These are phyloP conservation scores for Meghimatium bilineatum DNA, from an alignment of 2,888 invertebrate species.

Conservation along the genomic window DNA sequence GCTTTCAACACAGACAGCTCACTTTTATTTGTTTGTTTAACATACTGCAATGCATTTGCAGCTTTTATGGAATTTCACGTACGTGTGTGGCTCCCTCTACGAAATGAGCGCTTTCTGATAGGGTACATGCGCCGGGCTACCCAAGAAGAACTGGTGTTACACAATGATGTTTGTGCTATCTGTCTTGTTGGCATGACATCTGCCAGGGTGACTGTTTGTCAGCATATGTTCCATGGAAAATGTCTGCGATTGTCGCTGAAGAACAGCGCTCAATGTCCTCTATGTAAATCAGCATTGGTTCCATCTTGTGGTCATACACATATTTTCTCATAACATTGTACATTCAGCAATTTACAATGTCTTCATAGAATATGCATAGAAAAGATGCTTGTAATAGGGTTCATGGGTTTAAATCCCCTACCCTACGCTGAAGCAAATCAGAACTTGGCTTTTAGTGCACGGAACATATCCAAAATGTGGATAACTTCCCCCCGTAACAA, in stretches of 20 bases:
- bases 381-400: too few species aligned
- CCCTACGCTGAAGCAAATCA: too few species aligned
- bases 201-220: slow-evolving; percentile 35
- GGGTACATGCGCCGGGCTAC: slow-evolving; percentile 23
- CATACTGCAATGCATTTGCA: slow-evolving; percentile 26
- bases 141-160: slow-evolving; percentile 24
- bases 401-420: too few species aligned
- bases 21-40: slow-evolving; percentile 20
- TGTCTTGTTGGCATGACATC: slow-evolving; percentile 45
- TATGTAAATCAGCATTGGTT: slow-evolving; percentile 30
- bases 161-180: slow-evolving; percentile 49
- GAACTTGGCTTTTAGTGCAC: too few species aligned
- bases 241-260: slow-evolving; percentile 33
- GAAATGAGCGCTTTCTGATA: slow-evolving; percentile 18
- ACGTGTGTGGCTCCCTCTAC: slow-evolving; percentile 27
- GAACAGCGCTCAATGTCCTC: slow-evolving; percentile 36
- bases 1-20: background rate
- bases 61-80: slow-evolving; percentile 38
- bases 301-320: slow-evolving; percentile 8
- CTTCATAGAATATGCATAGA: too few species aligned
- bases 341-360: too few species aligned
- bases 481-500: too few species aligned
- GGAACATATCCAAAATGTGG: too few species aligned
- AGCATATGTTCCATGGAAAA: slow-evolving; percentile 46
- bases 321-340: background rate